phyloP scores from a whole-genome alignment of 2,888 invertebrate species.

The Hymenopus coronatus region DNA sequence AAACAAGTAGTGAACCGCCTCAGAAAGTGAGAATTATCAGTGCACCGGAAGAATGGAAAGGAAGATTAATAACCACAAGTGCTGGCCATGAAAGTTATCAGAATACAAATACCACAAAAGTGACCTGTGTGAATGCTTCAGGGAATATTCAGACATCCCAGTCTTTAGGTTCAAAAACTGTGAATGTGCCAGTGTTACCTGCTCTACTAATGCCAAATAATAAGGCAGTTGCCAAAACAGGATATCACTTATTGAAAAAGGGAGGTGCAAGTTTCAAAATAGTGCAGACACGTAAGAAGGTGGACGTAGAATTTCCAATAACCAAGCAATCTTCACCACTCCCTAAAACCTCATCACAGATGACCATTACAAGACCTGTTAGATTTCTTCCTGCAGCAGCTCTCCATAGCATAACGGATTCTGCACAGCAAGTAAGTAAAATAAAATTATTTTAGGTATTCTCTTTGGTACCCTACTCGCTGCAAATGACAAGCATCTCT shows the following conservation, averaged over 20 bases:
- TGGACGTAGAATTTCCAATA: not conserved
- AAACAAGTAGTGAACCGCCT: not conserved
- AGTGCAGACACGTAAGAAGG: not conserved
- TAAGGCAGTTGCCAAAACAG: not conserved
- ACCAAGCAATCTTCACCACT: not conserved
- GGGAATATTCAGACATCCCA: not conserved
- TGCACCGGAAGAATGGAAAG: not conserved
- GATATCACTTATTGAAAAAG: not conserved
- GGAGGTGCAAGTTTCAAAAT: not conserved
- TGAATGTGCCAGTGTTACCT: not conserved
- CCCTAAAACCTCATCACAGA: too few species aligned
- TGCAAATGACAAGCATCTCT: too few species aligned
- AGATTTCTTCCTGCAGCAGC: not conserved
- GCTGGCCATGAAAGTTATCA: not conserved
- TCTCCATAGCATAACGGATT: not conserved
- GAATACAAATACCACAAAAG: not conserved
- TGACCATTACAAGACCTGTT: not conserved
- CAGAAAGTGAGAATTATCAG: not conserved
- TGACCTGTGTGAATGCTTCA: not conserved
- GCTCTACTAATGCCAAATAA: not conserved
- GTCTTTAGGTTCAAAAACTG: not conserved
- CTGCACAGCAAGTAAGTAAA: not conserved
- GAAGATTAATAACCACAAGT: not conserved
- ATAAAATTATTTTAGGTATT: not conserved
- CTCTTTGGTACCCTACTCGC: too few species aligned